Evolutionary conservation across 2,113 vertebrate genomes (phyloP).

Genomic region (Podilymbus podiceps): DNA sequence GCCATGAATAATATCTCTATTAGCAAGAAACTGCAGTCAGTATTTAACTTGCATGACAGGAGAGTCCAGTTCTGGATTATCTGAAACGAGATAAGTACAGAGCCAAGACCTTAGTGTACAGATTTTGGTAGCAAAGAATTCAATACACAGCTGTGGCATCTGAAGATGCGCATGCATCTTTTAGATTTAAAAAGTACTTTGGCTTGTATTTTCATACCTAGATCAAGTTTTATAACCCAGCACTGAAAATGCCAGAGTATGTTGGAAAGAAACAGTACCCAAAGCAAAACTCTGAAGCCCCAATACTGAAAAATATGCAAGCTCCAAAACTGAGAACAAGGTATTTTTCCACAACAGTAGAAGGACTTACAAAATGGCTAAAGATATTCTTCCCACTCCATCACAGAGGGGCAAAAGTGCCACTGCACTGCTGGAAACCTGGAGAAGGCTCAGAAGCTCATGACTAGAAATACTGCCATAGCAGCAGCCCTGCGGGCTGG

Average conservation of each 20-base stretch:
- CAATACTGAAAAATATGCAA: not conserved
- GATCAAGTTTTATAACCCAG: not conserved
- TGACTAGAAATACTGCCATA: accelerated
- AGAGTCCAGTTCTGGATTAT: not conserved
- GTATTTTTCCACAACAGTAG: not conserved
- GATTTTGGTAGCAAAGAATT: not conserved
- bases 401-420: not conserved
- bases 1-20: not conserved
- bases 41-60: not conserved
- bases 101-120: not conserved
- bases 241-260: not conserved
- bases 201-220: not conserved
- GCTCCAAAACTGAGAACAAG: not conserved
- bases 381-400: not conserved
- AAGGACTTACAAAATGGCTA: not conserved
- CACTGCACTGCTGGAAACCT: not conserved
- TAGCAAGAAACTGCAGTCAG: not conserved
- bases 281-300: not conserved
- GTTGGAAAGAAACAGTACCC: not conserved
- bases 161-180: not conserved
- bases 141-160: not conserved
- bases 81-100: not conserved
- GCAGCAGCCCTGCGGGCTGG: not conserved
- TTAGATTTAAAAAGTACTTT: not conserved
- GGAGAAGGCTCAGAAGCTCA: not conserved